phyloP scores from a whole-genome alignment of 1,140 invertebrate species.

The Berghia stephanieae region DNA sequence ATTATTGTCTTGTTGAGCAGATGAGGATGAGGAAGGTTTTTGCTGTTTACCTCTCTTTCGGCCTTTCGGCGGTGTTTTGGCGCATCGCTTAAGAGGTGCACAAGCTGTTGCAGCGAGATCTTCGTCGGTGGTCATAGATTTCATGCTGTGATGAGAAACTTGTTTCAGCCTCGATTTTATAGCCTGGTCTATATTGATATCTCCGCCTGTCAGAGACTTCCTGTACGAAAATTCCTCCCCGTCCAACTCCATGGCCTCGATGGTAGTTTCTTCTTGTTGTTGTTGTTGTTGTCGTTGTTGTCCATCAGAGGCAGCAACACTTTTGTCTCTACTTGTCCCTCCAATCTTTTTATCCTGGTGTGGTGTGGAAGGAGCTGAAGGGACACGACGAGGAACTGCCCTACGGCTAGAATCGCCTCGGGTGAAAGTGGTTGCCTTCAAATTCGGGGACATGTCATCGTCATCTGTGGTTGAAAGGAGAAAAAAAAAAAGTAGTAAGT shows the following conservation, averaged over 20 bases:
- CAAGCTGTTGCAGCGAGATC: too few species aligned
- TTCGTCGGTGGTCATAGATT: too few species aligned
- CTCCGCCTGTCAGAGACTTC: conserved; percentile 23
- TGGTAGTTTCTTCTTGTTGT: too few species aligned
- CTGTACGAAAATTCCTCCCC: neutral
- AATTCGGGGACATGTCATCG: too few species aligned
- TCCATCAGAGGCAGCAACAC: too few species aligned
- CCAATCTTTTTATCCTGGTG: conserved; percentile 33
- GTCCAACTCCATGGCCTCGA: conserved; percentile 17
- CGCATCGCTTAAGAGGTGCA: conserved; percentile 32
- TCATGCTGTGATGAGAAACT: too few species aligned
- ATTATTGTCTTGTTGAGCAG: conserved; percentile 34
- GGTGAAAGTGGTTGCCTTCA: conserved; percentile 43
- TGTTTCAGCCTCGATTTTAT: conserved; percentile 35
- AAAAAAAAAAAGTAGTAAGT: neutral
- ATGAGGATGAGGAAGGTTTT: neutral
- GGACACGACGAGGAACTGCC: conserved; percentile 49
- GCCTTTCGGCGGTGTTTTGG: conserved; percentile 44
- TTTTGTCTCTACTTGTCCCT: neutral
- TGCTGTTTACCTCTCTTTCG: conserved; percentile 39
- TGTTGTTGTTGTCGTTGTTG: too few species aligned
- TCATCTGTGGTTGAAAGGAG: neutral
- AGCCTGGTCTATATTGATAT: conserved; percentile 34
- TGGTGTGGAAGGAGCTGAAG: conserved; percentile 56
- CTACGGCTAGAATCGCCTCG: conserved; percentile 54